phyloP scores from a whole-genome alignment of 2,113 vertebrate species.

The Amblyornis subalaris region DNA sequence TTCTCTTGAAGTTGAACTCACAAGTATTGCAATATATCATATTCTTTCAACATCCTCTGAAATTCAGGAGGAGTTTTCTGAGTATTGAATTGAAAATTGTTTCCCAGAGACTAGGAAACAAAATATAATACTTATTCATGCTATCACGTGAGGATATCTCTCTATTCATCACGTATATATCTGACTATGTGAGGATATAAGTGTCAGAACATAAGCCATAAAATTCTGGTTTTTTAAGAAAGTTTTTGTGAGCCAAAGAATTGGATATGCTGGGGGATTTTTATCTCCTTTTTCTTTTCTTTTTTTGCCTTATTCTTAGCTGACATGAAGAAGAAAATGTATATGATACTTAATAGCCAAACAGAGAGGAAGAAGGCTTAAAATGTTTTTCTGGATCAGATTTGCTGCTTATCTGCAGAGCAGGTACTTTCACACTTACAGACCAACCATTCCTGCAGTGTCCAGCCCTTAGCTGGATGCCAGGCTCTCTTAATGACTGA shows the following conservation, averaged over 20 bases:
- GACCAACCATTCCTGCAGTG: background rate
- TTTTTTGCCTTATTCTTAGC: background rate
- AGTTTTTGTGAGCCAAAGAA: background rate
- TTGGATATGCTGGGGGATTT: fast-evolving
- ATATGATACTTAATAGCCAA: background rate
- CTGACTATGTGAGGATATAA: background rate
- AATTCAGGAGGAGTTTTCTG: background rate
- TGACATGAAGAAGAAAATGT: background rate
- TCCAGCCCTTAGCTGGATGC: background rate
- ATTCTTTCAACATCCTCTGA: background rate
- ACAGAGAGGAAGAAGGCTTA: background rate
- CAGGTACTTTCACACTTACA: background rate
- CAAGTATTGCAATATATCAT: background rate
- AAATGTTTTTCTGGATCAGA: background rate
- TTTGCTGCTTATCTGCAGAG: background rate
- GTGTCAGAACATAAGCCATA: background rate
- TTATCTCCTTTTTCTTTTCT: no score
- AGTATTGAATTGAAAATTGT: background rate
- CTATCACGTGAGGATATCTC: background rate
- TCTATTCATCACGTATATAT: background rate
- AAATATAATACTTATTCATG: background rate
- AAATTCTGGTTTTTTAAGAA: background rate
- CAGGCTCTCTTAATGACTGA: background rate
- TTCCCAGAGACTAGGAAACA: background rate
- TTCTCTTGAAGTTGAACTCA: background rate